Conservation (phyloP, 2,113 vertebrate species). For the Craseonycteris thonglongyai region DNA sequence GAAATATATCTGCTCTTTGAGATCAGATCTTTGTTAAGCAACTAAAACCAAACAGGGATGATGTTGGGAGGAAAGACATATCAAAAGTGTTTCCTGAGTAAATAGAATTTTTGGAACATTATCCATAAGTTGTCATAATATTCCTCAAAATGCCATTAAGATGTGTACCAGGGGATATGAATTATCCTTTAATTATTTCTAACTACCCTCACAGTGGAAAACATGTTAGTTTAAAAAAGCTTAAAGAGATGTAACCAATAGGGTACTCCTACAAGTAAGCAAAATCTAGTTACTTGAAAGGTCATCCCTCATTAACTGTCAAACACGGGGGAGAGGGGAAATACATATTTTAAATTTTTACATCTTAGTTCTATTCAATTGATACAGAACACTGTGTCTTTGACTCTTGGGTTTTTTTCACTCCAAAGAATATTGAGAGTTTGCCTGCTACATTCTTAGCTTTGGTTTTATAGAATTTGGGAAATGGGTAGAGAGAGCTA, state of each 20-base stretch:
- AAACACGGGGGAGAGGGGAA: not conserved
- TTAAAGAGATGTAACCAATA: not conserved
- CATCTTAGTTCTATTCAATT: not conserved
- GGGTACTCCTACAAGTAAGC: not conserved
- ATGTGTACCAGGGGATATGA: not conserved
- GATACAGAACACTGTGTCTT: not conserved
- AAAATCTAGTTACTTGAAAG: not conserved
- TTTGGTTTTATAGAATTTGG: not conserved
- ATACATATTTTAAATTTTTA: not conserved
- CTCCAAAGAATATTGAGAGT: not conserved
- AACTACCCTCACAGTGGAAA: not conserved
- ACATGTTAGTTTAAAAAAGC: not conserved
- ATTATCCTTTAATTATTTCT: not conserved
- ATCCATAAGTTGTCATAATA: not conserved
- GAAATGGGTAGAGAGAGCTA: not conserved
- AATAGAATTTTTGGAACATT: not conserved
- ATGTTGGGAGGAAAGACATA: not conserved
- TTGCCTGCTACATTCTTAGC: not conserved
- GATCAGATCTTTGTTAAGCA: conserved; percentile 12
- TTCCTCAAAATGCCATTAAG: not conserved
- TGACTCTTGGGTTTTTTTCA: not conserved
- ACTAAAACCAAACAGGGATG: not conserved
- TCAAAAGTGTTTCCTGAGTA: not conserved
- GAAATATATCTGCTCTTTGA: not conserved
- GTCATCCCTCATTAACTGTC: not conserved